Evolutionary conservation across 2,888 invertebrate species (phyloP).

Genomic region (Rhabditoides inermis): DNA sequence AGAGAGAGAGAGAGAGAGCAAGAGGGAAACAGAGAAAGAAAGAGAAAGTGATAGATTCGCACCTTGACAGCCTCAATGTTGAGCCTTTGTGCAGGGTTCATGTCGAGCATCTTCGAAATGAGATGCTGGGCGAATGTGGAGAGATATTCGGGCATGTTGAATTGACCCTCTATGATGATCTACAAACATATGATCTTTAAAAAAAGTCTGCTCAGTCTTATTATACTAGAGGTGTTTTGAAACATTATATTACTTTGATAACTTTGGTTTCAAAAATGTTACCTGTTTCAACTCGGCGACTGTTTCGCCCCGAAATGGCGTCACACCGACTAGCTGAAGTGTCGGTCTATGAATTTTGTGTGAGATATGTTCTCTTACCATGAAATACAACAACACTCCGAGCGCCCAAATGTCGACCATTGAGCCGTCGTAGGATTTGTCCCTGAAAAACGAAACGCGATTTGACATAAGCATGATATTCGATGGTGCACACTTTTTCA

Average conservation of each 20-base stretch:
- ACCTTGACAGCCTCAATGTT: conserved; percentile 52
- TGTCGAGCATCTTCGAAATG: conserved; percentile 28
- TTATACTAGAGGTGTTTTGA: too few relatives aligned
- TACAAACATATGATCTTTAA: too few relatives aligned
- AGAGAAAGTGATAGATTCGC: conserved; percentile 2
- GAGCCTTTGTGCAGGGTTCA: conserved; percentile 53
- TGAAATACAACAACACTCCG: conserved; percentile 63
- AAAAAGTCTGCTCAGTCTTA: too few relatives aligned
- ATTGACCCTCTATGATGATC: conserved; percentile 27
- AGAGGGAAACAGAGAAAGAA: background rate
- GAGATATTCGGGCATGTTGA: conserved; percentile 23
- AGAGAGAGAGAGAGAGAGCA: conserved; percentile 5
- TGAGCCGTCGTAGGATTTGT: conserved; percentile 50
- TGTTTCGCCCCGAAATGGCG: conserved; percentile 73
- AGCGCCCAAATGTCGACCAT: conserved; percentile 70
- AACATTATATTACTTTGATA: too few relatives aligned
- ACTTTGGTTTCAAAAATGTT: too few relatives aligned
- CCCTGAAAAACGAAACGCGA: conserved; percentile 56
- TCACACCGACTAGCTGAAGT: conserved; percentile 67
- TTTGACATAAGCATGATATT: too few relatives aligned
- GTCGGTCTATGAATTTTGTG: too few relatives aligned
- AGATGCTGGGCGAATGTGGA: conserved; percentile 26
- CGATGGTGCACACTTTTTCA: too few relatives aligned
- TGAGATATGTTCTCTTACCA: too few relatives aligned
- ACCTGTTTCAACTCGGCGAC: conserved; percentile 61